Conservation (phyloP, 1,140 invertebrate species). For the Littorina saxatilis region DNA sequence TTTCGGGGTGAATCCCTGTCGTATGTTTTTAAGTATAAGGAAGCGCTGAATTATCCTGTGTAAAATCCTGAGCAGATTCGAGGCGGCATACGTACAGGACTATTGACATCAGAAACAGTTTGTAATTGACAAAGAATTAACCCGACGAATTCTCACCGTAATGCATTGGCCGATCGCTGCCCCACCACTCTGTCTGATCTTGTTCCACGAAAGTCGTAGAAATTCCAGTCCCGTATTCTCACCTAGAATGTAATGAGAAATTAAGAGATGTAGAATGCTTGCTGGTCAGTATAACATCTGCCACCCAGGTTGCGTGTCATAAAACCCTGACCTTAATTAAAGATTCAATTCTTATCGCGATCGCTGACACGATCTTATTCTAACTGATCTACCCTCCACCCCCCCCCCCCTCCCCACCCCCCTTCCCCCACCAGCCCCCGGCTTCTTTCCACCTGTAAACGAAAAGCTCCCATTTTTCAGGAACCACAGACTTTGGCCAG, state of each 20-base stretch:
- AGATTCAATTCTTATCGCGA: background rate
- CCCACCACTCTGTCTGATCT: slow-evolving; percentile 20
- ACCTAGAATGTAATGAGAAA: background rate
- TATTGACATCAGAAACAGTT: too few species aligned
- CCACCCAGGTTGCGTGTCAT: background rate
- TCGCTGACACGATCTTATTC: background rate
- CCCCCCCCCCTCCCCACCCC: too few species aligned
- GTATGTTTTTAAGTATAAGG: too few species aligned
- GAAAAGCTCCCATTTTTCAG: too few species aligned
- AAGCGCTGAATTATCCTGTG: too few species aligned
- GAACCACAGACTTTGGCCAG: too few species aligned
- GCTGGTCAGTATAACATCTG: background rate
- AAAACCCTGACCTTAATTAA: background rate
- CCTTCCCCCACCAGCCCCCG: too few species aligned
- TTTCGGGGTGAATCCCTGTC: too few species aligned
- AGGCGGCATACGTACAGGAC: too few species aligned
- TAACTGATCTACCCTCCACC: background rate
- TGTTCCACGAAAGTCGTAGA: slow-evolving; percentile 25
- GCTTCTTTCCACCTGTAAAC: too few species aligned
- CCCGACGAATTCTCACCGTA: slow-evolving; percentile 28
- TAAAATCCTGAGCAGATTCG: too few species aligned
- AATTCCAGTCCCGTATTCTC: slow-evolving; percentile 24
- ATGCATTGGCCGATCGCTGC: slow-evolving; percentile 33
- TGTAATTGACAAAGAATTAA: too few species aligned
- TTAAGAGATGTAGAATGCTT: background rate